Conservation (phyloP, 1,140 invertebrate species). For the Drosophila parabipectinata region DNA sequence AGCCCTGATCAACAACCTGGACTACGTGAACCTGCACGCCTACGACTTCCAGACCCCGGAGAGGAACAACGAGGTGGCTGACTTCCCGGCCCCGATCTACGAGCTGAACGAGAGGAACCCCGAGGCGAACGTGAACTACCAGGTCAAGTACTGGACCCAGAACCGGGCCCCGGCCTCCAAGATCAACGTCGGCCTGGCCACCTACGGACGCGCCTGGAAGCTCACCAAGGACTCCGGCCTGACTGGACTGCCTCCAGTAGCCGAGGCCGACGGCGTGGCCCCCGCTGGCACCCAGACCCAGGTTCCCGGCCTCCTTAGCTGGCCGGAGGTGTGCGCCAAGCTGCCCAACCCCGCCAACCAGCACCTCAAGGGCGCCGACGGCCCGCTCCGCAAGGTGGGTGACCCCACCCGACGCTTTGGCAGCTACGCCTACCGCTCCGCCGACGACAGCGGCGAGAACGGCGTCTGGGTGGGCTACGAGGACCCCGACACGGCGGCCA, state of each 20-base stretch:
- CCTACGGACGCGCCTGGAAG: conserved; percentile 93
- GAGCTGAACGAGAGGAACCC: conserved; percentile 88
- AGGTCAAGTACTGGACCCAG: conserved; percentile 87
- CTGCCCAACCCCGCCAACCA: conserved; percentile 88
- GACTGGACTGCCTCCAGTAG: conserved; percentile 90
- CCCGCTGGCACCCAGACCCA: conserved; percentile 87
- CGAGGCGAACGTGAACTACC: conserved; percentile 88
- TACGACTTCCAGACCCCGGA: conserved; percentile 92
- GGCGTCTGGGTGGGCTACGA: conserved; percentile 96
- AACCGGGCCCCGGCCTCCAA: conserved; percentile 89
- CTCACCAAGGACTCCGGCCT: conserved; percentile 89
- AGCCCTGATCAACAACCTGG: conserved; percentile 89
- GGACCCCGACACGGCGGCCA: conserved; percentile 92
- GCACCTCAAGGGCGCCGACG: conserved; percentile 86
- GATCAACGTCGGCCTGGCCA: conserved; percentile 92
- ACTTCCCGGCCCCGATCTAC: conserved; percentile 89
- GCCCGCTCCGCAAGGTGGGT: conserved; percentile 88
- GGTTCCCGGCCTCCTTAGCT: conserved; percentile 90
- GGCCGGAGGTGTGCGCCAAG: conserved; percentile 92
- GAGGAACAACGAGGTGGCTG: conserved; percentile 90
- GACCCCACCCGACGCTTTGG: conserved; percentile 91
- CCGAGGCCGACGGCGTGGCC: conserved; percentile 88
- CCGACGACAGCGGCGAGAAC: conserved; percentile 88
- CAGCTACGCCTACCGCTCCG: conserved; percentile 90
- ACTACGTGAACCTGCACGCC: conserved; percentile 91